phyloP scores from a whole-genome alignment of 2,113 vertebrate species.

The Phyllostomus hastatus region DNA sequence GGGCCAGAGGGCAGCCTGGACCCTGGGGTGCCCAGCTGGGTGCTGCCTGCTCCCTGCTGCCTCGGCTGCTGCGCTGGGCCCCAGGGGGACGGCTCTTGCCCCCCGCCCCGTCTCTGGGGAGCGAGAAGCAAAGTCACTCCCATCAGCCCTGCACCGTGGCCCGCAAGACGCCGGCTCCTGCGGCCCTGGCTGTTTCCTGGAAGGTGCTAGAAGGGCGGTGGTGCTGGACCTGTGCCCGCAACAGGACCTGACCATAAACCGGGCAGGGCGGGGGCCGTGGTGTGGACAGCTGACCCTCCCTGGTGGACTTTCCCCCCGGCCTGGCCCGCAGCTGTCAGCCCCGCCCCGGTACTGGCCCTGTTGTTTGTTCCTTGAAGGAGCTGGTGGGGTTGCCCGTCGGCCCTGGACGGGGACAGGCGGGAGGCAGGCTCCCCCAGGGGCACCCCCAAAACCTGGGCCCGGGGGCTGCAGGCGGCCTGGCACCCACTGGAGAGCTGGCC shows the following conservation, averaged over 20 bases:
- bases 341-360: background rate
- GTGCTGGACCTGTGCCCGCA: background rate
- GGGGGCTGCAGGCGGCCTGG: background rate
- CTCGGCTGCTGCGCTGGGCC: rapidly evolving
- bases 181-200: background rate
- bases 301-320: background rate
- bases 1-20: background rate
- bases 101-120: rapidly evolving
- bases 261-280: background rate
- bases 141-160: rapidly evolving
- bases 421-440: background rate
- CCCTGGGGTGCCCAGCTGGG: rapidly evolving
- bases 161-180: rapidly evolving
- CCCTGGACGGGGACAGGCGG: rapidly evolving
- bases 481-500: background rate
- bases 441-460: background rate
- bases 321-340: slow-evolving; percentile 63
- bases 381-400: background rate
- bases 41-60: rapidly evolving
- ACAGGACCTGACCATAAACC: slow-evolving; percentile 72
- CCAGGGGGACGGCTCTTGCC: rapidly evolving
- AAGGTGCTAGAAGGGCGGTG: background rate
- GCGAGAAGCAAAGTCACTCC: rapidly evolving
- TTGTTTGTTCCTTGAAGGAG: slow-evolving; percentile 62
- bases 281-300: background rate